Evolutionary conservation across 2,113 vertebrate species (phyloP).

Genomic region (Zapornia atra): DNA sequence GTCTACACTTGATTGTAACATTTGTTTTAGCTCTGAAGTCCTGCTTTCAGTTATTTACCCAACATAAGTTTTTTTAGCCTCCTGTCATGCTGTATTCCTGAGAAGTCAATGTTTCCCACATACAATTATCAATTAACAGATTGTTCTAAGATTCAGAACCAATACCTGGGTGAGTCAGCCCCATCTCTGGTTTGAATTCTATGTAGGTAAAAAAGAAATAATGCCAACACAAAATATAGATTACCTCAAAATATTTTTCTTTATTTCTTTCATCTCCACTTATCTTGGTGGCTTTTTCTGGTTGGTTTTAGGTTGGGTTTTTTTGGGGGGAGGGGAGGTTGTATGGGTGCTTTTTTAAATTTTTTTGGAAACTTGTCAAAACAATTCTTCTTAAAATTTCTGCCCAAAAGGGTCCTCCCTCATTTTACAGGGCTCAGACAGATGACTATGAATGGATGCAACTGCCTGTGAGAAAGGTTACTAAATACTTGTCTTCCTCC

Average conservation of each 20-base stretch:
- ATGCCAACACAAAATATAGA: neutral
- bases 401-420: neutral
- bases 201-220: neutral
- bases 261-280: neutral
- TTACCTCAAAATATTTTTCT: neutral
- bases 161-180: neutral
- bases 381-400: neutral
- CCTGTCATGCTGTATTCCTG: neutral
- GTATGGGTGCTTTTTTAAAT: neutral
- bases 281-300: neutral
- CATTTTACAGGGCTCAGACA: neutral
- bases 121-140: neutral
- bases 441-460: neutral
- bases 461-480: neutral
- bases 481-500: neutral
- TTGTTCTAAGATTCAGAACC: neutral
- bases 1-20: neutral
- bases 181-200: neutral
- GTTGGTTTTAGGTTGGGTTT: too few relatives aligned
- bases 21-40: neutral
- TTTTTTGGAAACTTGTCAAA: neutral
- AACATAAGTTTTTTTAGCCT: neutral
- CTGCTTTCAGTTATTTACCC: neutral
- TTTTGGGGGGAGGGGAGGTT: too few relatives aligned
- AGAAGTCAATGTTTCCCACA: neutral